These are phyloP conservation scores for Nemoura dubitans DNA, from an alignment of 2,888 invertebrate species.

Conservation along the genomic window DNA sequence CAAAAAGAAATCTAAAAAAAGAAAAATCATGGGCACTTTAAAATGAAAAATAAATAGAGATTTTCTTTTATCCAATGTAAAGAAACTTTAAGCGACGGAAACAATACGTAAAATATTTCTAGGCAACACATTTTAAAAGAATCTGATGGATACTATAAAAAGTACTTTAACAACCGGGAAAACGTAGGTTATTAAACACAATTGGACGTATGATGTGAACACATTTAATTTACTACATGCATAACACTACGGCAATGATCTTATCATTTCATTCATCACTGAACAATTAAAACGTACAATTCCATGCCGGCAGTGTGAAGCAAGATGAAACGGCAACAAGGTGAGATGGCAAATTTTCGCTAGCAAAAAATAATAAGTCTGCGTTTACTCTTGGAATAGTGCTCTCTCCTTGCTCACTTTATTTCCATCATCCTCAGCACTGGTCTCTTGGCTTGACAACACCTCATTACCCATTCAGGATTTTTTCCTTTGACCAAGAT, in stretches of 20 bases:
- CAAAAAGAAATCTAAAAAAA: no score
- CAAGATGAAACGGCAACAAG: neutral
- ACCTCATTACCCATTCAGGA: neutral
- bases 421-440: neutral
- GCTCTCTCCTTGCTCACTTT: neutral
- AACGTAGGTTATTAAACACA: no score
- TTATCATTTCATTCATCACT: neutral
- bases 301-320: neutral
- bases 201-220: neutral
- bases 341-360: neutral
- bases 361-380: neutral
- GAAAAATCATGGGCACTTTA: no score
- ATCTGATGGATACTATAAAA: no score
- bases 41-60: no score
- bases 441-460: no score
- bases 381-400: neutral
- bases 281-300: neutral
- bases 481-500: neutral
- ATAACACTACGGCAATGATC: neutral
- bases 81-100: no score
- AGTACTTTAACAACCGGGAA: no score
- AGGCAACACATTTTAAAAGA: no score
- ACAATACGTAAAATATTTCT: no score
- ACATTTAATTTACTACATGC: neutral
- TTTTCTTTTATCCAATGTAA: no score